Percentiles rank a stretch among this genome's conserved stretches.
These are phyloP conservation scores for Gymnothorax reevesii DNA, from an alignment of 2,797 vertebrate species.

Conservation along the genomic window DNA sequence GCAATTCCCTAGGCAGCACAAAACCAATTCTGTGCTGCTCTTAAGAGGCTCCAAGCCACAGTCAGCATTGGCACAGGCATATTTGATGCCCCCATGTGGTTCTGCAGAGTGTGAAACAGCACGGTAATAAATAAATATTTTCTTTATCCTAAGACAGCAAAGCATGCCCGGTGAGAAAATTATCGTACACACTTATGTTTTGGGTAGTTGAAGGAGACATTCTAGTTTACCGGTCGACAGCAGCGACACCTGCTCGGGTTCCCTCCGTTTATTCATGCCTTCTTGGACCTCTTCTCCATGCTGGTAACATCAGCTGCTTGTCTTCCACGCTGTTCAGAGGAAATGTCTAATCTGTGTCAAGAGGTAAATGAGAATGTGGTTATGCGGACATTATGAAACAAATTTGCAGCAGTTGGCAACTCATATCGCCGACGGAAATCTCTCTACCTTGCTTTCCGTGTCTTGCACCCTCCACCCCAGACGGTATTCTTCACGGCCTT, in stretches of 20 bases:
- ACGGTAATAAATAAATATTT: neutral
- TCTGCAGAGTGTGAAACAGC: neutral
- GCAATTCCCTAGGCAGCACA: too few relatives aligned
- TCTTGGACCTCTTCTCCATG: neutral
- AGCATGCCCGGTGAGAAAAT: neutral
- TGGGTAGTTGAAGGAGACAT: neutral
- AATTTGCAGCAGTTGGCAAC: neutral
- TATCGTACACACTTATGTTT: neutral
- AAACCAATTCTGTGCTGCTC: too few relatives aligned
- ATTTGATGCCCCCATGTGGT: neutral
- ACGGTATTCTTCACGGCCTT: constrained; percentile 60
- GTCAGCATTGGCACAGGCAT: too few relatives aligned
- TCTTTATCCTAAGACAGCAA: neutral
- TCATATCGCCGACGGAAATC: too few relatives aligned
- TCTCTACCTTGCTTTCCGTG: constrained; percentile 14
- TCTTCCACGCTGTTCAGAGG: neutral
- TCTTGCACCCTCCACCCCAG: constrained; percentile 59
- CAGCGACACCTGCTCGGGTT: neutral
- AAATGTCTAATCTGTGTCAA: constrained; percentile 1
- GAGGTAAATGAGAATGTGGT: neutral
- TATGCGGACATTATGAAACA: neutral
- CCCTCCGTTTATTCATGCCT: neutral
- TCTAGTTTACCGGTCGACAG: neutral
- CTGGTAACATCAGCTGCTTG: neutral
- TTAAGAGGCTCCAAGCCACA: too few relatives aligned